Percentiles rank a stretch among this genome's conserved stretches.
These are phyloP conservation scores for Lysandra coridon DNA, from an alignment of 2,888 invertebrate genomes.

Conservation along the genomic window DNA sequence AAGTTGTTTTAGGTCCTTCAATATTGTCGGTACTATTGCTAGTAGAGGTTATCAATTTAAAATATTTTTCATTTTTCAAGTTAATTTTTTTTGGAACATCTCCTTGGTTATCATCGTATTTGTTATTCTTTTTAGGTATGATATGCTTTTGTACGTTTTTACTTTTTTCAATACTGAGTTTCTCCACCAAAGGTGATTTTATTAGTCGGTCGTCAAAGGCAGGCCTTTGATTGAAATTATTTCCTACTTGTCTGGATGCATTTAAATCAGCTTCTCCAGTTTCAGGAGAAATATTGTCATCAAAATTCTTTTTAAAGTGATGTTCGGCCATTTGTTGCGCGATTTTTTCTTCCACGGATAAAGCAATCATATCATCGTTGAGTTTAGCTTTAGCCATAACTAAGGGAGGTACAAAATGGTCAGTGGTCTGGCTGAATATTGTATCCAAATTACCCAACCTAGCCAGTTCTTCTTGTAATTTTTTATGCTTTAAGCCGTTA, in stretches of 20 bases:
- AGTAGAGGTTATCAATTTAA: conserved; percentile 27
- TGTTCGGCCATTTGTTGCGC: conserved; percentile 68
- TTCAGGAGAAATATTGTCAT: conserved; percentile 34
- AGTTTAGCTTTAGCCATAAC: conserved; percentile 78
- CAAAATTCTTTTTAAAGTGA: conserved; percentile 48
- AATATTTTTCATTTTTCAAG: conserved; percentile 16
- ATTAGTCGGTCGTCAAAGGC: conserved; percentile 21
- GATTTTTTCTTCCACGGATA: conserved; percentile 74
- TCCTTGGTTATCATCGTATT: conserved; percentile 53
- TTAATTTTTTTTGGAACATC: conserved; percentile 48
- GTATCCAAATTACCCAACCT: conserved; percentile 69
- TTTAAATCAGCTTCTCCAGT: not conserved
- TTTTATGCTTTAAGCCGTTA: conserved; percentile 67
- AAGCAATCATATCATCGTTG: conserved; percentile 73
- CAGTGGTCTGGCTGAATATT: conserved; percentile 74
- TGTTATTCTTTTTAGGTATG: conserved; percentile 66
- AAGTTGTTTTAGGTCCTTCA: conserved; percentile 44
- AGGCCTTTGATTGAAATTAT: not conserved
- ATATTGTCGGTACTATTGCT: conserved; percentile 28
- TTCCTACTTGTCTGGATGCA: not conserved
- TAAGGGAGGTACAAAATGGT: conserved; percentile 75
- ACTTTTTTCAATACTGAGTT: conserved; percentile 39
- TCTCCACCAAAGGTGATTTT: conserved; percentile 12
- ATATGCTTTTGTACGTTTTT: conserved; percentile 48
- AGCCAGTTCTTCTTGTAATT: conserved; percentile 69